phyloP scores from a whole-genome alignment of 2,797 vertebrate genomes.

The Rhinoraja longicauda region DNA sequence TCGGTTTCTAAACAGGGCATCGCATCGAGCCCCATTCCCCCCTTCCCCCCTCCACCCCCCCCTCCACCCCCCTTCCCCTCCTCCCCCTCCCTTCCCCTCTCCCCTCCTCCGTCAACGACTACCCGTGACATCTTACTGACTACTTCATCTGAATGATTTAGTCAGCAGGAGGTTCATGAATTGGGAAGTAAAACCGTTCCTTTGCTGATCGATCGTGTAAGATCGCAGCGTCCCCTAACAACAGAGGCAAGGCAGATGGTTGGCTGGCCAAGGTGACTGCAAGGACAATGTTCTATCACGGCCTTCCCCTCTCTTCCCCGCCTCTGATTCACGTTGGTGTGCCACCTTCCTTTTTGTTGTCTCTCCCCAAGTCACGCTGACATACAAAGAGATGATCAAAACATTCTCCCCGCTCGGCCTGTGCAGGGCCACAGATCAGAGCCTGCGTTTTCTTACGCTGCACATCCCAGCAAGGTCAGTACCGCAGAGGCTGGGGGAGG shows the following conservation, averaged over 20 bases:
- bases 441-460: not conserved
- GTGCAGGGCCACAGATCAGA: not conserved
- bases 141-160: not conserved
- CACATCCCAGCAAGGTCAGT: not conserved
- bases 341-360: not conserved
- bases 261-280: not conserved
- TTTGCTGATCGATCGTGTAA: conserved; percentile 1
- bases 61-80: too few species aligned
- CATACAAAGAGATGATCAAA: not conserved
- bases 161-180: not conserved
- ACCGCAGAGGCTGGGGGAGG: not conserved
- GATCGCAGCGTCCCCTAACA: not conserved
- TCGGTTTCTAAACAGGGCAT: too few species aligned
- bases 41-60: too few species aligned
- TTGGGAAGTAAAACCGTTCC: not conserved
- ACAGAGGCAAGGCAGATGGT: conserved; percentile 16
- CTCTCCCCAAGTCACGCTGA: not conserved
- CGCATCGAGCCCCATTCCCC: too few species aligned
- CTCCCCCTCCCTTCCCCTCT: too few species aligned
- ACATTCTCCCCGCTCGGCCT: not conserved
- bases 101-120: too few species aligned
- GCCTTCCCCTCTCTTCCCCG: not conserved
- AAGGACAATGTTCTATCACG: not conserved
- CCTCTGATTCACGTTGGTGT: not conserved
- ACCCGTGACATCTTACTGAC: not conserved